Conservation (phyloP, 2,797 vertebrate genomes). For the Buceros bicornis region DNA sequence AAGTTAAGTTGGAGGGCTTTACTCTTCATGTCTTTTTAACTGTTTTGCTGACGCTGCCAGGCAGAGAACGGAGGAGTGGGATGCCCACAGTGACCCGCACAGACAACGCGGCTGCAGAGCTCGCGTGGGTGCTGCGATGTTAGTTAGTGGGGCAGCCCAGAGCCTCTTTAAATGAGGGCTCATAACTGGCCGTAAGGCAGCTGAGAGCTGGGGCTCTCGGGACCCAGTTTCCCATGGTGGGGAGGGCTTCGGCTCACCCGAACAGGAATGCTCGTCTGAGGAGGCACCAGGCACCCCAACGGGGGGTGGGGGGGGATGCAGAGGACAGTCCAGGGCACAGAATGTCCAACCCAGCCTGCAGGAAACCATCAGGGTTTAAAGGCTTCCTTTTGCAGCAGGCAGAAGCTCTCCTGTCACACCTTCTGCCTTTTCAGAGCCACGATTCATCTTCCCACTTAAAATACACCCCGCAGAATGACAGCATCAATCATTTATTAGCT, state of each 20-base stretch:
- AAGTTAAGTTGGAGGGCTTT: background rate
- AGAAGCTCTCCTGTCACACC: conserved; percentile 35
- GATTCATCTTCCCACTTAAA: background rate
- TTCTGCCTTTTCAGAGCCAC: background rate
- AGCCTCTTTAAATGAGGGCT: no score
- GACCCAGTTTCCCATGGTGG: background rate
- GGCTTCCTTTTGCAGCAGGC: background rate
- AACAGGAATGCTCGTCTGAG: accelerated
- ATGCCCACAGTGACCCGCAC: background rate
- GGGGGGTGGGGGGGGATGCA: background rate
- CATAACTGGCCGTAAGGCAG: background rate
- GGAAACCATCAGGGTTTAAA: background rate
- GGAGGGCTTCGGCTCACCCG: background rate
- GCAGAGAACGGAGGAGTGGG: background rate
- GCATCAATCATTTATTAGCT: conserved; percentile 7
- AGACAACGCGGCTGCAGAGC: background rate
- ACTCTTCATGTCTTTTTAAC: background rate
- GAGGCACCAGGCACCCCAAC: accelerated
- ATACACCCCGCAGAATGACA: background rate
- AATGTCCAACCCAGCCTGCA: background rate
- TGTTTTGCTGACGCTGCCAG: background rate
- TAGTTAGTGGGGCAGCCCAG: no score
- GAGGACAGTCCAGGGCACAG: no score
- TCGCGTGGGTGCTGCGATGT: no score
- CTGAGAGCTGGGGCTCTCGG: background rate